Conservation (phyloP, 2,797 vertebrate species). For the Pristis pectinata region DNA sequence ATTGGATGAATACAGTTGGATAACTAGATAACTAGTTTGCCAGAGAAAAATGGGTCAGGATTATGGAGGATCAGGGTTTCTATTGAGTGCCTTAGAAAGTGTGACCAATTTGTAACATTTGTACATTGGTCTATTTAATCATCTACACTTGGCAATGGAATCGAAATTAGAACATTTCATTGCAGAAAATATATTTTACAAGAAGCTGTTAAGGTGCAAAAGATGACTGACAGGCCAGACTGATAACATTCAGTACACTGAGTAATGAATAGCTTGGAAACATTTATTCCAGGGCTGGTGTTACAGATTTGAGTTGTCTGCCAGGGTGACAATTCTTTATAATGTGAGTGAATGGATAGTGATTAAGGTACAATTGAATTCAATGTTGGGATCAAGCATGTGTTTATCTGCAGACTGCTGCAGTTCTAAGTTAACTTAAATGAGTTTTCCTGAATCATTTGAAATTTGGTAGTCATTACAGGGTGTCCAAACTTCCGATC, state of each 20-base stretch:
- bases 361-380: conserved; percentile 30
- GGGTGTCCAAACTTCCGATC: background rate
- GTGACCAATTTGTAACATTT: conserved; percentile 24
- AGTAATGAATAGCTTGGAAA: background rate
- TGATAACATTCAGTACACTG: conserved; percentile 18
- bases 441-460: background rate
- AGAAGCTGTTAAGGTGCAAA: background rate
- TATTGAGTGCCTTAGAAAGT: background rate
- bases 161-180: conserved; percentile 18
- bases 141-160: background rate
- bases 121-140: background rate
- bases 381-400: conserved; percentile 4
- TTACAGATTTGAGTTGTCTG: conserved; percentile 25
- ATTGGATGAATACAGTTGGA: background rate
- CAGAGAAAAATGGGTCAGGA: background rate
- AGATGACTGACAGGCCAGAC: background rate
- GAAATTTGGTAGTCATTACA: background rate
- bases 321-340: conserved; percentile 5
- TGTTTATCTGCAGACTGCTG: background rate
- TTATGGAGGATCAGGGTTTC: conserved; percentile 1
- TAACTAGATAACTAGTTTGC: background rate
- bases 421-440: conserved; percentile 10
- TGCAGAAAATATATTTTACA: background rate
- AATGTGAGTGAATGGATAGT: conserved; percentile 10
- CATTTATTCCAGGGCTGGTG: background rate